Conservation (phyloP, 2,888 invertebrate species). For the Gasteruption jaculator region DNA sequence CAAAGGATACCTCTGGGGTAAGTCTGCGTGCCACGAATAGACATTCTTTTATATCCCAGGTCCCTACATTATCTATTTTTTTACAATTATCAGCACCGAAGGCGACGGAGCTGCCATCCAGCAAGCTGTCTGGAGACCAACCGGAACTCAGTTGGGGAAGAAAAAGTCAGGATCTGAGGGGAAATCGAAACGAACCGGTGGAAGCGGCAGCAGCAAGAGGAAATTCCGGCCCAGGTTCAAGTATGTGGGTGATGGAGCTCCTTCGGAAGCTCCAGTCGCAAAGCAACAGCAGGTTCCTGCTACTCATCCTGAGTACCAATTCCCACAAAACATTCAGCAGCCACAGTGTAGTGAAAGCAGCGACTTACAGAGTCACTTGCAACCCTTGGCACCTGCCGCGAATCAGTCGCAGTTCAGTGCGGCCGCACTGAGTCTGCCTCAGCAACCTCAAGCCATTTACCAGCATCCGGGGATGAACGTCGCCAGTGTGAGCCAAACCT, state of each 20-base stretch:
- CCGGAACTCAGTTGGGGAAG: slow-evolving; percentile 47
- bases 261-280: slow-evolving; percentile 17
- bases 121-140: slow-evolving; percentile 48
- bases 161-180: slow-evolving; percentile 35
- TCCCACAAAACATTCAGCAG: slow-evolving; percentile 26
- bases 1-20: slow-evolving; percentile 46
- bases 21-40: slow-evolving; percentile 8
- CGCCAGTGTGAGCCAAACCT: slow-evolving; percentile 41
- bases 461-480: slow-evolving; percentile 38
- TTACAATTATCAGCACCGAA: slow-evolving; percentile 22
- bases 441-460: slow-evolving; percentile 37
- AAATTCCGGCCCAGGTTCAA: slow-evolving; percentile 25
- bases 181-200: slow-evolving; percentile 26
- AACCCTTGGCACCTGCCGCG: slow-evolving; percentile 20
- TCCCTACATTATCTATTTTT: neutral
- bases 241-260: slow-evolving; percentile 27
- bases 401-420: slow-evolving; percentile 33
- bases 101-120: slow-evolving; percentile 41
- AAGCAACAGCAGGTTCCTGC: slow-evolving; percentile 24
- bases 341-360: slow-evolving; percentile 24
- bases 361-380: slow-evolving; percentile 23
- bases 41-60: neutral
- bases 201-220: slow-evolving; percentile 26
- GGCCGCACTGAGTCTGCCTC: slow-evolving; percentile 28
- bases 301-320: slow-evolving; percentile 23